Evolutionary conservation across 2,797 vertebrate species (phyloP).

Genomic region (Arrhamphus sclerolepis): DNA sequence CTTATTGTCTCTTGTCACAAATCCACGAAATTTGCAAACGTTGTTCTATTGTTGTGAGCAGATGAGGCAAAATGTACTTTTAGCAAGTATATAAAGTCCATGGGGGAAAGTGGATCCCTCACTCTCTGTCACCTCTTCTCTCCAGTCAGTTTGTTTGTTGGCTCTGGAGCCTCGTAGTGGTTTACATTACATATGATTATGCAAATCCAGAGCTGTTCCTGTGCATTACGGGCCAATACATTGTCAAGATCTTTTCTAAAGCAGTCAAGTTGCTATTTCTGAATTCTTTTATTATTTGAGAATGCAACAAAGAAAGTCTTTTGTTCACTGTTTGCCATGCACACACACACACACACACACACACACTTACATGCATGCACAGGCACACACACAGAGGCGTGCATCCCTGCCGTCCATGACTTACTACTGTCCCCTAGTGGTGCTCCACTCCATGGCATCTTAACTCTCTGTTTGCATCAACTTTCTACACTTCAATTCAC

Average conservation of each 20-base stretch:
- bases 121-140: slow-evolving; percentile 51
- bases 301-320: slow-evolving; percentile 93
- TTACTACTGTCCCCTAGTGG: slow-evolving; percentile 99
- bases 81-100: slow-evolving; percentile 75
- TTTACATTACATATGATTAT: slow-evolving; percentile 85
- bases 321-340: slow-evolving; percentile 91
- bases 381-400: slow-evolving; percentile 24
- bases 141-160: slow-evolving; percentile 81
- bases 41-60: slow-evolving; percentile 70
- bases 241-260: slow-evolving; percentile 86
- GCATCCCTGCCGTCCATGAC: slow-evolving; percentile 84
- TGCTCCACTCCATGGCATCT: slow-evolving; percentile 32
- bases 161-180: slow-evolving; percentile 71
- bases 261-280: slow-evolving; percentile 87
- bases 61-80: slow-evolving; percentile 75
- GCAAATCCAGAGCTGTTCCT: slow-evolving; percentile 80
- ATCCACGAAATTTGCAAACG: slow-evolving; percentile 61
- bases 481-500: slow-evolving; percentile 66
- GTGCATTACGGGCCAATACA: slow-evolving; percentile 80
- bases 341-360: slow-evolving; percentile 58
- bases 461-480: slow-evolving; percentile 60
- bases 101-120: slow-evolving; percentile 65
- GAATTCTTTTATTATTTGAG: slow-evolving; percentile 87
- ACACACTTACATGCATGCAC: no score
- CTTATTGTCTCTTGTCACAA: slow-evolving; percentile 56